These are phyloP conservation scores for Ectobius pallidus DNA, from an alignment of 2,888 invertebrate genomes.

Conservation along the genomic window DNA sequence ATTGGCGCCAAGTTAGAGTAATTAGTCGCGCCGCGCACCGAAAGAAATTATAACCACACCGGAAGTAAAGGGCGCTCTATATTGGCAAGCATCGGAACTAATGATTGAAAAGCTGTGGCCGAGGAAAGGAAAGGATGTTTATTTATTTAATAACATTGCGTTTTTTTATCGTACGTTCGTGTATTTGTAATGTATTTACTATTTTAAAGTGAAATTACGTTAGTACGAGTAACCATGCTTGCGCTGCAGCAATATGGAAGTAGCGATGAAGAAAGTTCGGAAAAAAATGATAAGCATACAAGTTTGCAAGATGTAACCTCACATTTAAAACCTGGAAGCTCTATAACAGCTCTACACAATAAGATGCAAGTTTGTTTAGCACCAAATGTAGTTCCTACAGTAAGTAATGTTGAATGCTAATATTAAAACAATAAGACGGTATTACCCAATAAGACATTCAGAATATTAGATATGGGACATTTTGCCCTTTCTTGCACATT, in stretches of 20 bases:
- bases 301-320: slow-evolving; percentile 57
- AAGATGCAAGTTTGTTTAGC: slow-evolving; percentile 78
- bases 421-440: neutral
- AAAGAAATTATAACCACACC: no score
- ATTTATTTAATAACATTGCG: no score
- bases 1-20: no score
- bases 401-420: slow-evolving; percentile 52
- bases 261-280: slow-evolving; percentile 68
- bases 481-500: neutral
- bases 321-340: slow-evolving; percentile 62
- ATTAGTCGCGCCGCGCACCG: no score
- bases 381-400: slow-evolving; percentile 82
- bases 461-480: neutral
- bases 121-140: no score
- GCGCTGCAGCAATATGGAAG: slow-evolving; percentile 77
- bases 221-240: slow-evolving; percentile 68
- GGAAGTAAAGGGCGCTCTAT: no score
- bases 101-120: no score
- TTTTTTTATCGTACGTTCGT: no score
- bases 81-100: no score
- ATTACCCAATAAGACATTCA: neutral
- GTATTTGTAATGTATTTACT: no score
- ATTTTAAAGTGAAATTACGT: no score
- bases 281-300: slow-evolving; percentile 50
- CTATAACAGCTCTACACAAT: slow-evolving; percentile 63